phyloP scores from a whole-genome alignment of 2,113 vertebrate species.

The Thermophis baileyi region DNA sequence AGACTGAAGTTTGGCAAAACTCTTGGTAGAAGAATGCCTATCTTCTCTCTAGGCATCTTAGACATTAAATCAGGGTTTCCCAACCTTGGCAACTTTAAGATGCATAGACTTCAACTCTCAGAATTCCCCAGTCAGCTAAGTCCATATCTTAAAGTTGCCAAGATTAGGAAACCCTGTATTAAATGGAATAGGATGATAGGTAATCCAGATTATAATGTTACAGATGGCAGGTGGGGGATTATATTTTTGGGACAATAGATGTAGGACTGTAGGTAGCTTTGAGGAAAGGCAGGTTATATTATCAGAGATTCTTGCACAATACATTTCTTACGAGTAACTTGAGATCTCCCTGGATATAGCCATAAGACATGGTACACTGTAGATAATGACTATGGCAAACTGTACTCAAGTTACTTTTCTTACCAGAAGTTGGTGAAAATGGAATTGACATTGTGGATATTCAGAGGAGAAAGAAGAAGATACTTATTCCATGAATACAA shows the following conservation, averaged over 20 bases:
- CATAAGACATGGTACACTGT: background rate
- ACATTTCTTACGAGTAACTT: background rate
- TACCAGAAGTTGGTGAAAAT: background rate
- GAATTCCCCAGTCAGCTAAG: background rate
- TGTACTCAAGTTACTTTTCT: background rate
- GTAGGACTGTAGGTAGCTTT: background rate
- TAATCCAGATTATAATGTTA: background rate
- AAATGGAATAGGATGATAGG: background rate
- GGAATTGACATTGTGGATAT: background rate
- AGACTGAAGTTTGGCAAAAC: background rate
- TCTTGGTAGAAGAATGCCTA: background rate
- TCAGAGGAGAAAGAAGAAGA: background rate
- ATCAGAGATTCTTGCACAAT: background rate
- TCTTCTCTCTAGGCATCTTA: background rate
- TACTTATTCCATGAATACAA: background rate
- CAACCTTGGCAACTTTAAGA: background rate
- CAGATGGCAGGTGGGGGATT: background rate
- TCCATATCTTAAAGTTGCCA: background rate
- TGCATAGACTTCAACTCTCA: background rate
- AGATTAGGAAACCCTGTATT: background rate
- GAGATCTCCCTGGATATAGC: too few relatives aligned
- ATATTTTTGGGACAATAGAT: background rate
- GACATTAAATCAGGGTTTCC: background rate
- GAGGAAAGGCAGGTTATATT: background rate
- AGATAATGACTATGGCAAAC: background rate